Evolutionary conservation across 2,888 invertebrate species (phyloP).

Genomic region (Spialia ferax): DNA sequence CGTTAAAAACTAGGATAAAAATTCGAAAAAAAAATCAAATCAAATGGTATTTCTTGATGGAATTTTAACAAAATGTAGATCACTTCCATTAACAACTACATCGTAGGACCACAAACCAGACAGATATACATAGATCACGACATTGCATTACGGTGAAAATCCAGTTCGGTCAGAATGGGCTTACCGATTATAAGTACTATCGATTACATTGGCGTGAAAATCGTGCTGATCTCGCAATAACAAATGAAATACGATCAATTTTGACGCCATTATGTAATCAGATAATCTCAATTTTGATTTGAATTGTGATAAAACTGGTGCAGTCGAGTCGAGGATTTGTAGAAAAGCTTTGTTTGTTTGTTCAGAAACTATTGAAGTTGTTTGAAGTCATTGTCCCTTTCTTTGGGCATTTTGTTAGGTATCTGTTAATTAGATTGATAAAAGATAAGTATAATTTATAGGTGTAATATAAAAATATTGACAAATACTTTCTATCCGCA

Average conservation of each 20-base stretch:
- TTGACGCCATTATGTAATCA: conserved; percentile 14
- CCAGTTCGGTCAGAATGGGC: conserved; percentile 40
- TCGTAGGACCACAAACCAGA: conserved; percentile 29
- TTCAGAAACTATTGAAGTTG: too few relatives aligned
- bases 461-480: too few relatives aligned
- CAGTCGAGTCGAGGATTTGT: not conserved
- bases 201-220: conserved; percentile 33
- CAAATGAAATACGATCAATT: conserved; percentile 23
- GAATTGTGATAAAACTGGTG: not conserved
- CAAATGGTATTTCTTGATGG: too few relatives aligned
- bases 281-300: not conserved
- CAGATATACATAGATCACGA: conserved; percentile 60
- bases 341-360: too few relatives aligned
- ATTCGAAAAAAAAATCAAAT: too few relatives aligned
- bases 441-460: too few relatives aligned
- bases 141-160: conserved; percentile 58
- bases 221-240: conserved; percentile 31
- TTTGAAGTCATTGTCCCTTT: too few relatives aligned
- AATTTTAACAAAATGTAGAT: not conserved
- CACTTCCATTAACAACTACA: conserved; percentile 35
- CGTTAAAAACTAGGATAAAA: too few relatives aligned
- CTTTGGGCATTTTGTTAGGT: too few relatives aligned
- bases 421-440: too few relatives aligned
- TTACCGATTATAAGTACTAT: conserved; percentile 32
- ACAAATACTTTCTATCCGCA: too few relatives aligned